Conservation (phyloP, 2,888 invertebrate species). For the Caenorhabditis imperialis region DNA sequence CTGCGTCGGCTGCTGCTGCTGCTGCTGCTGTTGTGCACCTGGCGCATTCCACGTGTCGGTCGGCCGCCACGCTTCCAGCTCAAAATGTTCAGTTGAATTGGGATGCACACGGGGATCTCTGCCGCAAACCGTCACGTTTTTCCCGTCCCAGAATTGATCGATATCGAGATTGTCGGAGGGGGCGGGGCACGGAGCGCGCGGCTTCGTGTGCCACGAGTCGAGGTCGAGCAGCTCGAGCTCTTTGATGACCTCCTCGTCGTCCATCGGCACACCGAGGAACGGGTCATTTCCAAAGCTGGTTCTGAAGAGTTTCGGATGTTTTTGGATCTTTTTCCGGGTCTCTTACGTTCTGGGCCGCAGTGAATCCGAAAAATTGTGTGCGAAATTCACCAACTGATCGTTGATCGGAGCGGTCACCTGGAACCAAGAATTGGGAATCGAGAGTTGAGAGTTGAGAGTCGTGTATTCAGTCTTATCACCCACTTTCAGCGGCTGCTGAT, state of each 20-base stretch:
- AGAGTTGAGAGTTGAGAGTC: too few species aligned
- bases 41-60: conserved; percentile 31
- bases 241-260: conserved; percentile 55
- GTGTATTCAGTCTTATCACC: background rate
- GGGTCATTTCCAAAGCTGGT: conserved; percentile 49
- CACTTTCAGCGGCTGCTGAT: conserved; percentile 47
- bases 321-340: background rate
- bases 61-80: conserved; percentile 49
- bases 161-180: conserved; percentile 39
- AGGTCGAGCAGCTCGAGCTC: conserved; percentile 53
- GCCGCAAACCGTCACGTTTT: conserved; percentile 52
- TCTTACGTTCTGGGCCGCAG: conserved; percentile 48
- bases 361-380: conserved; percentile 50
- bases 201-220: conserved; percentile 48
- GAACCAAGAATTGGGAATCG: too few species aligned
- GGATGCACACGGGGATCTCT: conserved; percentile 27
- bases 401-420: conserved; percentile 41
- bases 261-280: conserved; percentile 47
- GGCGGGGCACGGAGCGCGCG: conserved; percentile 29
- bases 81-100: conserved; percentile 41
- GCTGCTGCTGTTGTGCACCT: conserved; percentile 10
- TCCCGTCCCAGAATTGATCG: conserved; percentile 45
- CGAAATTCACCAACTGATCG: conserved; percentile 41
- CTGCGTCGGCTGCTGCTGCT: background rate
- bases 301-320: conserved; percentile 16